Evolutionary conservation across 2,888 invertebrate species (phyloP), one percentile per base, ranked within the genome.

Genomic region (Chrysotoxum bicinctum): DNA sequence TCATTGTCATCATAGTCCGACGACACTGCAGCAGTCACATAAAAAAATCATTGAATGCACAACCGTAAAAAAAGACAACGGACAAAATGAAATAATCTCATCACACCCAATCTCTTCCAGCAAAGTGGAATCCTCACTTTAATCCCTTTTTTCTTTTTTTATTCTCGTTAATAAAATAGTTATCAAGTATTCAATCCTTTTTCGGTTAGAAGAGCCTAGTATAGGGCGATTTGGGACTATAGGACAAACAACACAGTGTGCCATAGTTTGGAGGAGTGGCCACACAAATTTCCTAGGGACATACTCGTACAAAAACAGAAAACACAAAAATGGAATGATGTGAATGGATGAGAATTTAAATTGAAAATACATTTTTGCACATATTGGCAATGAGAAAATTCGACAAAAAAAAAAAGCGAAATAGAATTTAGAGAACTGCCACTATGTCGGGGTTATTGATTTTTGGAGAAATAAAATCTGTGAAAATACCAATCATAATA

Each of bases 331-430:
- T 40, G 48, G 32, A 45, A 23, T 54, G 68, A 68, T 54, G 60
- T 52, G 66, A 23, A 73, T 48, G 40, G 68, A 78, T 78, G 78
- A n/a, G 78, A 83, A 73, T 83, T 78, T 78, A 78, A 74, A 83
- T 83, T 78, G 83, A 78, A 78, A 83, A 83, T 64, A 77, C 58
- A 76, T 66, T 76, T 58, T 64, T 69, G 45, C 48, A 70, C 62
- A 79, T n/a, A n/a, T n/a, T 43, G 19, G 60, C 16, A 23, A 54
- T 21, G 16, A 16, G 9, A 43, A 60, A 62, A n/a, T 26, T 62
- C 35, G 14, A 16, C 30, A 54, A 9, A 37, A 35, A n/a, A 23
- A 21, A 40, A 23, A 23, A 23, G 0, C 3, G 10, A 40, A 62
- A 26, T 43, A 62, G 23, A 62, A 62, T 43, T 62, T n/a, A 21